phyloP scores from a whole-genome alignment of 2,888 invertebrate genomes.

The Ophion costatus region DNA sequence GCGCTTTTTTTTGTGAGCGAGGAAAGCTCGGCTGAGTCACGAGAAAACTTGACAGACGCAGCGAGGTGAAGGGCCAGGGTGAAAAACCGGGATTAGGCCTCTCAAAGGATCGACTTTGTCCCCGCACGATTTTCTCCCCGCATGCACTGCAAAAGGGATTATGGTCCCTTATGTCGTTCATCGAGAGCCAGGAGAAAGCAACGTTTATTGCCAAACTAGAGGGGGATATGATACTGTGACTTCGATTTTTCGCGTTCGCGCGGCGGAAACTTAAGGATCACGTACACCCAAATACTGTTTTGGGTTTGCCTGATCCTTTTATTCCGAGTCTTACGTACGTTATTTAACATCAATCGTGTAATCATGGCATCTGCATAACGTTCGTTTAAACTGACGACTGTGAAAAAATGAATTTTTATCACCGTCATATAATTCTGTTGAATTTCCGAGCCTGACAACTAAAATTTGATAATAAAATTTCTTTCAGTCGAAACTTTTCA shows the following conservation, averaged over 20 bases:
- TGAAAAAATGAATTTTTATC: background rate
- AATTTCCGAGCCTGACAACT: too few species aligned
- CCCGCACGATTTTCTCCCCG: constrained; percentile 52
- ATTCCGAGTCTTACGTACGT: background rate
- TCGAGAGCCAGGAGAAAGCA: constrained; percentile 10
- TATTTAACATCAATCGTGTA: constrained; percentile 17
- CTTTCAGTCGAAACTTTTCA: too few species aligned
- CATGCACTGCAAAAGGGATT: constrained; percentile 59
- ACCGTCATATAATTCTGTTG: background rate
- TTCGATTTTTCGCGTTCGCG: constrained; percentile 25
- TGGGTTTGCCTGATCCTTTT: background rate
- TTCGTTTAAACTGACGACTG: background rate
- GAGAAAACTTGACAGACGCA: constrained; percentile 31
- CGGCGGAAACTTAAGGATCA: constrained; percentile 36
- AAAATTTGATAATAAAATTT: too few species aligned
- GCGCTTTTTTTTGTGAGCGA: background rate
- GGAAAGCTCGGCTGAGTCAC: constrained; percentile 20
- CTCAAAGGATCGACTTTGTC: constrained; percentile 61
- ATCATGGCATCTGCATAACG: background rate
- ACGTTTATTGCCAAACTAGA: constrained; percentile 6
- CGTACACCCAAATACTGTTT: constrained; percentile 43
- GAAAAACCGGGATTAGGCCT: constrained; percentile 58
- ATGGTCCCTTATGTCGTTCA: constrained; percentile 56
- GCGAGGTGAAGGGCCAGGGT: constrained; percentile 26
- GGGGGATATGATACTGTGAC: constrained; percentile 43